These are phyloP conservation scores for Gouania willdenowi DNA, from an alignment of 2,797 vertebrate genomes.

Conservation along the genomic window DNA sequence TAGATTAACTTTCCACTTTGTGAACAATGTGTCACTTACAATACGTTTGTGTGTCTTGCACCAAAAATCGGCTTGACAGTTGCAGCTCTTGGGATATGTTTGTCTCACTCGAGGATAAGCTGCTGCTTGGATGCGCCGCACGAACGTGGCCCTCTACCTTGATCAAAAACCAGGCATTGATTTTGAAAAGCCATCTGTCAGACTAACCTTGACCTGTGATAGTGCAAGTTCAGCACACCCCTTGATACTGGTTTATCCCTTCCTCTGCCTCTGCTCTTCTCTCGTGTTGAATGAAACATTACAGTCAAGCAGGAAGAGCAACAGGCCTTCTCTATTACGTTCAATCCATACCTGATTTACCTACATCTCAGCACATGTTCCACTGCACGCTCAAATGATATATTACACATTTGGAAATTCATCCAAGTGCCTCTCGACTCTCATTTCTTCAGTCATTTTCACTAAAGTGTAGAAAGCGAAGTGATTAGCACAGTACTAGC, in stretches of 20 bases:
- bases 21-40: conserved; percentile 55
- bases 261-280: conserved; percentile 7
- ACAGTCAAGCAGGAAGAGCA: conserved; percentile 30
- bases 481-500: conserved; percentile 25
- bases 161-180: conserved; percentile 39
- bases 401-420: conserved; percentile 35
- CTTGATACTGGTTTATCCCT: conserved; percentile 1
- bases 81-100: conserved; percentile 33
- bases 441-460: conserved; percentile 18
- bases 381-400: conserved; percentile 45
- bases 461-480: conserved; percentile 20
- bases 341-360: conserved; percentile 60
- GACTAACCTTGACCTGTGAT: conserved; percentile 37
- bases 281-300: conserved; percentile 24
- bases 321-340: conserved; percentile 39
- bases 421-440: conserved; percentile 21
- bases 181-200: conserved; percentile 15
- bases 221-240: conserved; percentile 6
- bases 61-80: conserved; percentile 41
- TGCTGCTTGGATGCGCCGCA: conserved; percentile 17
- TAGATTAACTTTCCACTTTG: conserved; percentile 63
- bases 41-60: conserved; percentile 18
- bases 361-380: conserved; percentile 47
- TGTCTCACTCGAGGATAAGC: conserved; percentile 13
- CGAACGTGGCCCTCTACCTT: conserved; percentile 11